Percentiles rank a stretch among this genome's conserved stretches.
These are phyloP conservation scores for Sericinus montela DNA, from an alignment of 2,888 invertebrate genomes.

Conservation along the genomic window DNA sequence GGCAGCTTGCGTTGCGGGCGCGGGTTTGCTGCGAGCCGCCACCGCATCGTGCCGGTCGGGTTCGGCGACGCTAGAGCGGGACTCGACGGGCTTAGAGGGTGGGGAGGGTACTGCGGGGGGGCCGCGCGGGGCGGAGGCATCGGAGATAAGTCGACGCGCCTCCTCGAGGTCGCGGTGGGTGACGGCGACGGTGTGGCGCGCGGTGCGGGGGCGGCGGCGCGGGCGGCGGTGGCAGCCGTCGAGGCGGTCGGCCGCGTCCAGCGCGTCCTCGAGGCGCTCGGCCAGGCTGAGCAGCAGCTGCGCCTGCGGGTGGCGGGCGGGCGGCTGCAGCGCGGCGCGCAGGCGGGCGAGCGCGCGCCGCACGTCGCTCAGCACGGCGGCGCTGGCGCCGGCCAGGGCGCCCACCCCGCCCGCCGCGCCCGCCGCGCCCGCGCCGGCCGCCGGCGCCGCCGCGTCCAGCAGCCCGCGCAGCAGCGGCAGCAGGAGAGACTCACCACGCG, in stretches of 20 bases:
- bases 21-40: too few species aligned
- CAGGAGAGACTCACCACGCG: conserved; percentile 88
- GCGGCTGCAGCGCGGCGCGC: conserved; percentile 83
- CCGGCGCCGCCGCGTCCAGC: conserved; percentile 69
- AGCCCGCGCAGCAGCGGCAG: conserved; percentile 84
- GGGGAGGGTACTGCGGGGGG: too few species aligned
- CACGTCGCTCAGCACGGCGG: conserved; percentile 85
- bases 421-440: conserved; percentile 55
- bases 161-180: conserved; percentile 89
- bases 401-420: conserved; percentile 76
- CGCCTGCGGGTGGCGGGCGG: conserved; percentile 70
- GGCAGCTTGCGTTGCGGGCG: not conserved
- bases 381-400: conserved; percentile 73
- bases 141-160: conserved; percentile 86
- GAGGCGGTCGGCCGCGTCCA: conserved; percentile 60
- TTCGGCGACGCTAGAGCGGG: conserved; percentile 32
- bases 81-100: conserved; percentile 43
- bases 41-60: conserved; percentile 27
- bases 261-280: conserved; percentile 82
- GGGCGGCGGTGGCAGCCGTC: conserved; percentile 64
- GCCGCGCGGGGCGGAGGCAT: conserved; percentile 41
- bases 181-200: conserved; percentile 90
- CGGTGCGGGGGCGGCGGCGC: conserved; percentile 81
- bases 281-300: conserved; percentile 84
- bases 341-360: conserved; percentile 87